Base-by-base conservation (phyloP, 2,888 invertebrate species). In the Trissonchulus latispiculum region DNA sequence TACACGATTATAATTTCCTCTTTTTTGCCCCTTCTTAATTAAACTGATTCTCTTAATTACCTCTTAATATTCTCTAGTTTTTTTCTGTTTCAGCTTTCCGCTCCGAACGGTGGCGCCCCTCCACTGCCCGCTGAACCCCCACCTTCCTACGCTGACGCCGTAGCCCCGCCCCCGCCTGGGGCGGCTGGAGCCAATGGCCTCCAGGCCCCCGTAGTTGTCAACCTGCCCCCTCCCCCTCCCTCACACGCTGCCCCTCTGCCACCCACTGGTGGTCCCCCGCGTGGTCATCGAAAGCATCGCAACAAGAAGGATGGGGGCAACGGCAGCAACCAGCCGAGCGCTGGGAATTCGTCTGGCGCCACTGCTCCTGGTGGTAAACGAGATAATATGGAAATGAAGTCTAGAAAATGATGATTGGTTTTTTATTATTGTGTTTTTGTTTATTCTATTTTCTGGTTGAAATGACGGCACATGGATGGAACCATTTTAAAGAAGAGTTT, bases 211-310 rank as follows among this genome's bases (percentile, higher is more conserved):
- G 23, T 23, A 23, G 48, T 48, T 23, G 48, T 48, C 48, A n/a
- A n/a, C n/a, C n/a, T n/a, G n/a, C n/a, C 23, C 48, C 48, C 23
- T 8, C 48, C 48, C 8, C 48, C 48, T 23, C 48, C 48, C 8
- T 15, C 8, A 8, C 8, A 15, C 8, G 8, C 48, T 23, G 8
- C 48, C 23, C 48, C 48, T 15, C 48, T 15, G 23, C 48, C 48
- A 15, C 48, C 68, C 2, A 29, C 8, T 15, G n/a, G 31, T 29
- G 64, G 64, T 18, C 64, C 64, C n/a, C 64, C 64, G 8, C 68
- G 68, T 2, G 68, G 68, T 8, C 68, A 68, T 28, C 3, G 68
- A 15, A 68, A 68, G 35, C 64, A 62, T n/a, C 31, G 68, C 3
- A 15, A 68, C 8, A 64, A 29, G 64, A 31, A 8, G 23, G 48